phyloP scores from a whole-genome alignment of 2,797 vertebrate genomes.

The Kryptopterus vitreolus region DNA sequence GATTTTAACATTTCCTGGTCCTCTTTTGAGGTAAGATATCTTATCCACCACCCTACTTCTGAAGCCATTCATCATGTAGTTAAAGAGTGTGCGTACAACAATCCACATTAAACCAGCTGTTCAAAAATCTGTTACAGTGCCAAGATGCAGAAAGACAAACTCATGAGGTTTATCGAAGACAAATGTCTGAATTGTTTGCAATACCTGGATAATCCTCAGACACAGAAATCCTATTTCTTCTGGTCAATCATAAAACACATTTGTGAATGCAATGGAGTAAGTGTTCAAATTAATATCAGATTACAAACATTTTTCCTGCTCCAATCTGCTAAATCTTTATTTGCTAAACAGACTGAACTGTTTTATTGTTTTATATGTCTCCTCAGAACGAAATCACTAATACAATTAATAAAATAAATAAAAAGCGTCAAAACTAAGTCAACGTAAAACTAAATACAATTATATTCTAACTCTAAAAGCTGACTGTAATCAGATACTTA shows the following conservation, averaged over 20 bases:
- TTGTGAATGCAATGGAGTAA: conserved; percentile 1
- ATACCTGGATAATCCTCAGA: background rate
- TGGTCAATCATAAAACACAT: background rate
- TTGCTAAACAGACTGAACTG: background rate
- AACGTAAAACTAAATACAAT: background rate
- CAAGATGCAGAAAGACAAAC: background rate
- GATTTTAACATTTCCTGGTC: background rate
- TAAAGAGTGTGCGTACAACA: background rate
- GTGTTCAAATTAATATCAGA: background rate
- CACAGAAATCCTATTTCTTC: background rate
- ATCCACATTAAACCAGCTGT: background rate
- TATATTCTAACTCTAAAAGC: background rate
- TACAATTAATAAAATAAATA: background rate
- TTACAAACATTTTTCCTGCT: background rate
- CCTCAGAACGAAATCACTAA: background rate
- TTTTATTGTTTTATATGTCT: background rate
- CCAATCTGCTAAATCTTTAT: background rate
- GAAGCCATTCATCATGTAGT: background rate
- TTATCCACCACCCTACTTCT: background rate
- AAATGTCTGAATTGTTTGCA: background rate
- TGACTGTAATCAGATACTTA: background rate
- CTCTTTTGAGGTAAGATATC: background rate
- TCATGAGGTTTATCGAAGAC: background rate
- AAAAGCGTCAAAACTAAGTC: background rate
- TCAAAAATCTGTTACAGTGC: background rate